Base-by-base conservation (phyloP, 2,888 invertebrate genomes). In the Brenthis hecate region DNA sequence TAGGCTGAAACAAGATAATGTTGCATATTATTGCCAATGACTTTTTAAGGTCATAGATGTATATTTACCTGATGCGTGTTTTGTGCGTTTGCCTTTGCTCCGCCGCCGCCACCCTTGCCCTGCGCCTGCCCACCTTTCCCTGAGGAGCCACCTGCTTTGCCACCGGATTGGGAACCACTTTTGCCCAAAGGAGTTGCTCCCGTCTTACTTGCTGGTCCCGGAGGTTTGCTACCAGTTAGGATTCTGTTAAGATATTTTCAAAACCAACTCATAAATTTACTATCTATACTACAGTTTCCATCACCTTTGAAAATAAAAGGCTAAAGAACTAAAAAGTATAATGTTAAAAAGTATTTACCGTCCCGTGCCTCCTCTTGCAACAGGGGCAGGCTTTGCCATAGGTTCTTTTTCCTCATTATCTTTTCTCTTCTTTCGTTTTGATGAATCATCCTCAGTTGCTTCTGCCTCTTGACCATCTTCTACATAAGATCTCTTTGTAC, bases 401-500 rank as follows among this genome's bases (percentile, higher is more conserved):
- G 94, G 93, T 88, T 95, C 95, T 73, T 92, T 86, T 66, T 90
- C 91, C 72, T 95, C 94, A 48, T 94, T 93, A 64, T 96, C 97
- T 82, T 96, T 97, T n/a, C 95, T 93, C 84, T 96, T 95, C 83
- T 97, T 97, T 66, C 95, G 94, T 74, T 95, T 95, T 53, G 92
- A 93, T 65, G 95, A 95, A 16, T 96, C 96, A 75, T 97, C 97
- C 47, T 93, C 91, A 6, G 79, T 78, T 5, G 93, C 89, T 13
- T 94, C 94, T 16, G 86, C 81, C 61, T 89, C 92, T 23, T 95
- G 95, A 68, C 80, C 85, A 48, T 95, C 95, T 53, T 94, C 79
- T 91, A 75, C 48, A 63, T 86, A 85, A 16, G 79, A 72, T 70
- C 87, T 81, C 73, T 89, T 88, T 60, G 73, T 78, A 65, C 74